phyloP scores from a whole-genome alignment of 2,797 vertebrate species.

The Rhyacichthys aspro region DNA sequence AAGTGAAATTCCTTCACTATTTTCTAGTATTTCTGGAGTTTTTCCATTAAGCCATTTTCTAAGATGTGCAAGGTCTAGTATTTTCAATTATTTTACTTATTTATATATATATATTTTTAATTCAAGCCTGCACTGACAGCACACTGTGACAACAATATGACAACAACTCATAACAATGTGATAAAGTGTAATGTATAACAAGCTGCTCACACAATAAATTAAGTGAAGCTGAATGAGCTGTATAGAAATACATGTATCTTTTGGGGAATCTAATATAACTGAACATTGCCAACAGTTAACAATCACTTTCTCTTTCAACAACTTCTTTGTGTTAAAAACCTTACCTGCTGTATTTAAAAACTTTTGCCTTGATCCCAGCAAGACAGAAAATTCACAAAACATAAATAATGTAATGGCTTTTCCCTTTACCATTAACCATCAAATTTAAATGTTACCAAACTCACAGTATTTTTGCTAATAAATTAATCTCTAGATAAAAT shows the following conservation, averaged over 20 bases:
- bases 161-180: not conserved
- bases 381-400: slow-evolving; percentile 29
- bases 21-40: too few relatives aligned
- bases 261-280: not conserved
- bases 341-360: slow-evolving; percentile 11
- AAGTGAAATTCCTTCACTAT: too few relatives aligned
- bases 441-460: slow-evolving; percentile 6
- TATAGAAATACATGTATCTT: not conserved
- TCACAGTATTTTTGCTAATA: slow-evolving; percentile 5
- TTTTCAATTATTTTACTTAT: too few relatives aligned
- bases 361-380: slow-evolving; percentile 29
- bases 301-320: slow-evolving; percentile 57
- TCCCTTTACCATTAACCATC: slow-evolving; percentile 4
- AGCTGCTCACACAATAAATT: slow-evolving; percentile 5
- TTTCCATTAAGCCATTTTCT: too few relatives aligned
- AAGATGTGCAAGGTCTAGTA: too few relatives aligned
- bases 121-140: too few relatives aligned
- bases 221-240: slow-evolving; percentile 15
- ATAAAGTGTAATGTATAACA: slow-evolving; percentile 9
- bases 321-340: not conserved
- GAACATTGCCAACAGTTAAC: slow-evolving; percentile 24
- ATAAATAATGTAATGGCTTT: slow-evolving; percentile 1
- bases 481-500: slow-evolving; percentile 9
- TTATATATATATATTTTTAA: too few relatives aligned
- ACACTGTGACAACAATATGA: too few relatives aligned